These are phyloP conservation scores for Amiota minor DNA, from an alignment of 2,888 invertebrate genomes.

Conservation along the genomic window DNA sequence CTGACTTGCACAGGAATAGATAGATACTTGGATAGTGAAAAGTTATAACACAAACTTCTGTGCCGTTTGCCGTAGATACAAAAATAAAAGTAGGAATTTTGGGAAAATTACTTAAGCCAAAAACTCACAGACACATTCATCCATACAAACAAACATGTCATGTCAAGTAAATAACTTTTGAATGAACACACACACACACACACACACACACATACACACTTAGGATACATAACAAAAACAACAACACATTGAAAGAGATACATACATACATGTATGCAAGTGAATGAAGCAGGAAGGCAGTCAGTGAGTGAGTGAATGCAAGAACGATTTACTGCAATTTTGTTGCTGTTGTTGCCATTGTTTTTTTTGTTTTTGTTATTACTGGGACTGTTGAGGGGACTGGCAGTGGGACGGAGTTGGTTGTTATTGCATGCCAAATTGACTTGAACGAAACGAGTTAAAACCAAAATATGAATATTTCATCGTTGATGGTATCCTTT, in stretches of 20 bases:
- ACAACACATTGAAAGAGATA: background rate
- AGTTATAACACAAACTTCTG: background rate
- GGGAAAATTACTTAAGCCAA: too few relatives aligned
- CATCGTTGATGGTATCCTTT: conserved; percentile 45
- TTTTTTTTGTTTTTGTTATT: conserved; percentile 4
- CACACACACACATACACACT: background rate
- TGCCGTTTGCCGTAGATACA: conserved; percentile 2
- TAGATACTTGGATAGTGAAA: background rate
- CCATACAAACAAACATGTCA: background rate
- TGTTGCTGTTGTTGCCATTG: too few relatives aligned
- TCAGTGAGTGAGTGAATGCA: background rate
- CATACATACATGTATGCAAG: background rate
- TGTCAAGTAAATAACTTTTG: conserved; percentile 13
- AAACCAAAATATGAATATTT: conserved; percentile 57
- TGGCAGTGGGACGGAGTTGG: conserved; percentile 8
- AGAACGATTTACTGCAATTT: background rate
- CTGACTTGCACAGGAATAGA: background rate
- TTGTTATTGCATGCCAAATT: conserved; percentile 1
- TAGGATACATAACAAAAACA: background rate
- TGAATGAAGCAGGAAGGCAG: background rate
- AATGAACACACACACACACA: background rate
- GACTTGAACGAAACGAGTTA: conserved; percentile 12
- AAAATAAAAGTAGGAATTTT: background rate
- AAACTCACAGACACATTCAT: too few relatives aligned
- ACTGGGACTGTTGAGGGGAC: background rate